phyloP scores from a whole-genome alignment of 2,797 vertebrate species.

The Molossus alvarezi region DNA sequence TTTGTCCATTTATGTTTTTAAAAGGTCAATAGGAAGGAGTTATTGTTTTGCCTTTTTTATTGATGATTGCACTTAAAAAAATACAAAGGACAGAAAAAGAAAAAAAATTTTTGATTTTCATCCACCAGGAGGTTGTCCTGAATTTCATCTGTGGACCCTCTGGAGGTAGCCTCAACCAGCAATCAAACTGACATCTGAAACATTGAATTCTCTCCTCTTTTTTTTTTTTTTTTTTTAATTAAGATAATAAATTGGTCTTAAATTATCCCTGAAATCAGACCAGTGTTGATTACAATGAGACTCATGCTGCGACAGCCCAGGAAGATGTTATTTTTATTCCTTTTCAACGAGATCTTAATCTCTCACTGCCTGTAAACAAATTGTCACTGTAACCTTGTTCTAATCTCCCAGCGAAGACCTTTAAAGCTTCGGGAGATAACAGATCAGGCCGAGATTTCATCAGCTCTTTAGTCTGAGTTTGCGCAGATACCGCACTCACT shows the following conservation, averaged over 20 bases:
- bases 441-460: conserved; percentile 93
- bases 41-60: conserved; percentile 45
- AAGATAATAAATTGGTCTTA: conserved; percentile 99
- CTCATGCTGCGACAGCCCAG: conserved; percentile 96
- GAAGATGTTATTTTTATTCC: conserved; percentile 94
- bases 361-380: conserved; percentile 95
- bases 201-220: conserved; percentile 87
- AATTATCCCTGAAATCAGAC: conserved; percentile 99
- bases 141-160: conserved; percentile 41
- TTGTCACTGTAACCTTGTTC: conserved; percentile 94
- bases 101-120: neutral
- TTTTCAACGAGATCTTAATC: conserved; percentile 95
- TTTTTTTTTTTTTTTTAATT: conserved; percentile 94
- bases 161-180: conserved; percentile 78
- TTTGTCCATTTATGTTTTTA: neutral
- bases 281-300: conserved; percentile 99
- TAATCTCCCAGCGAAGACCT: conserved; percentile 93
- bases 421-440: conserved; percentile 93
- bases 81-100: neutral
- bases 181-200: conserved; percentile 88
- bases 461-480: conserved; percentile 90
- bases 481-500: conserved; percentile 87
- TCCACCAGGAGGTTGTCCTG: neutral
- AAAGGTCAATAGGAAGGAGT: neutral
- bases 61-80: neutral